Conservation (phyloP, 1,140 invertebrate genomes). For the Diorhabda elongata region DNA sequence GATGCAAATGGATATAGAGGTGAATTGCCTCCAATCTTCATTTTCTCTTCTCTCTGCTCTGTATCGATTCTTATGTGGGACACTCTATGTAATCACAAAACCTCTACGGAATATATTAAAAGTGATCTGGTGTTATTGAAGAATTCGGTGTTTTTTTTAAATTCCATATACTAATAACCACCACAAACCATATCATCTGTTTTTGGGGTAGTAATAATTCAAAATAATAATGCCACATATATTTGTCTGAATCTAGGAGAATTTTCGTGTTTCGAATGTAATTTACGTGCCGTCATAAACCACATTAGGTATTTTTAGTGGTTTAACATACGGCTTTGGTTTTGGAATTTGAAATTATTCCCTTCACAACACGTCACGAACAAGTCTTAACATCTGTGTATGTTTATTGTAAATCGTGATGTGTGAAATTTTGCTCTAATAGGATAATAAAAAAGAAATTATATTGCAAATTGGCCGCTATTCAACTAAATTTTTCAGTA, state of each 20-base stretch:
- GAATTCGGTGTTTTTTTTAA: background rate
- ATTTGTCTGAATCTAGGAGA: background rate
- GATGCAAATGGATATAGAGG: no score
- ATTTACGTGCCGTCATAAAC: constrained; percentile 2
- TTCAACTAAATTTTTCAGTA: no score
- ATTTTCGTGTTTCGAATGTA: background rate
- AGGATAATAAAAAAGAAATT: no score
- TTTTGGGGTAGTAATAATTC: background rate
- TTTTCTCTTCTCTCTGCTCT: no score
- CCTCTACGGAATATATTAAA: no score
- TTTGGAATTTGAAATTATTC: constrained; percentile 3
- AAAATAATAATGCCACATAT: background rate
- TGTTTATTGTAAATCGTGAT: no score
- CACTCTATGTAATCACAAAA: no score
- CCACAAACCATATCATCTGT: background rate
- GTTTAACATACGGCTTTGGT: background rate
- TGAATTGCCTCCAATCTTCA: no score
- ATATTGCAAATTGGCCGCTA: no score
- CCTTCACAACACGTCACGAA: background rate
- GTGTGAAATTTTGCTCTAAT: no score
- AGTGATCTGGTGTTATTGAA: background rate
- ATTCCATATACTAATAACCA: background rate
- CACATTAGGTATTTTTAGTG: background rate
- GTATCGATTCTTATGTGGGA: no score
- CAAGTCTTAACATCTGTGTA: background rate